Percentiles rank a stretch among this genome's conserved stretches.
Evolutionary conservation across 1,140 invertebrate species (phyloP).

Genomic region (Patella vulgata): DNA sequence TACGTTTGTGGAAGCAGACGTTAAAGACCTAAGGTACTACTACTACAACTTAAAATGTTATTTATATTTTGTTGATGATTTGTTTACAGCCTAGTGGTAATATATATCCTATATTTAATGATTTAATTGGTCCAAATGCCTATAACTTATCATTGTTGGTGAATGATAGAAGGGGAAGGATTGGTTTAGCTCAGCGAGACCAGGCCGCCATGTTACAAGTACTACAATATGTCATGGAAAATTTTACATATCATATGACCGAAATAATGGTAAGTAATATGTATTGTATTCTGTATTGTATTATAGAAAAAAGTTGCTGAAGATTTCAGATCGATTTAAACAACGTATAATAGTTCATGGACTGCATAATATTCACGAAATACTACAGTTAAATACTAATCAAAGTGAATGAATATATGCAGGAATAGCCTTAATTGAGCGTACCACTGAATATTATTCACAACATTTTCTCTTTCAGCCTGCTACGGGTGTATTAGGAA

Average conservation of each 20-base stretch:
- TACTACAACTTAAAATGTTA: not conserved
- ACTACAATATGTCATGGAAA: constrained; percentile 59
- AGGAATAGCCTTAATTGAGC: too few species aligned
- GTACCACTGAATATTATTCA: too few species aligned
- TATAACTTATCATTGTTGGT: constrained; percentile 47
- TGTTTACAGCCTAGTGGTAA: constrained; percentile 63
- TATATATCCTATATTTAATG: constrained; percentile 56
- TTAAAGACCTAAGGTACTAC: too few species aligned
- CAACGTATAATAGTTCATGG: not conserved
- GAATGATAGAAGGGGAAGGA: constrained; percentile 17
- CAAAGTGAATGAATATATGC: too few species aligned
- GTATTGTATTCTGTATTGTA: too few species aligned
- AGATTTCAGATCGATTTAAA: not conserved
- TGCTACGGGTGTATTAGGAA: constrained; percentile 58
- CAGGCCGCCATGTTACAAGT: constrained; percentile 47
- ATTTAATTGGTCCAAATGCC: constrained; percentile 51
- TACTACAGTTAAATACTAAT: not conserved
- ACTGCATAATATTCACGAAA: not conserved
- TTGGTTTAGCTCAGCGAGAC: constrained; percentile 5
- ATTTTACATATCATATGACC: constrained; percentile 60
- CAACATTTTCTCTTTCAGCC: too few species aligned
- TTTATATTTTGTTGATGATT: too few species aligned
- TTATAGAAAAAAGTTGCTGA: not conserved
- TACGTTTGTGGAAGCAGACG: too few species aligned
- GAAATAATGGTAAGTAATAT: constrained; percentile 61